Percentiles rank a stretch among this genome's conserved stretches.
Evolutionary conservation across 2,797 vertebrate species (phyloP).

Genomic region (Pogonophryne albipinna): DNA sequence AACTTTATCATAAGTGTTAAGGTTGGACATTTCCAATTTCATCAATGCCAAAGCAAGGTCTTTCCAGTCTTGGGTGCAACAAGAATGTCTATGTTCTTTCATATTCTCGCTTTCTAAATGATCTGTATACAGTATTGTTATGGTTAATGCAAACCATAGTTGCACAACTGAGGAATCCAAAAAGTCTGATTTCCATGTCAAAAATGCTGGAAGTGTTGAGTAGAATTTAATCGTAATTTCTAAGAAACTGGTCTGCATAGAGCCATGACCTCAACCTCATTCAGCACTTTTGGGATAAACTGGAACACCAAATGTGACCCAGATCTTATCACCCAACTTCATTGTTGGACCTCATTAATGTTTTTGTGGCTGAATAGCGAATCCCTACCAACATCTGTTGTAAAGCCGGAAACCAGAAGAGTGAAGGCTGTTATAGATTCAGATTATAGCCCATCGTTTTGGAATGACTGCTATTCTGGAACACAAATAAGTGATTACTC

Average conservation of each 20-base stretch:
- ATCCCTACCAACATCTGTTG: slow-evolving; percentile 7
- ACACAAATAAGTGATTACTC: slow-evolving; percentile 3
- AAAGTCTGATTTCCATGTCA: neutral
- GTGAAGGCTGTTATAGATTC: neutral
- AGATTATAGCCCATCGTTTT: neutral
- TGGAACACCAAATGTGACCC: neutral
- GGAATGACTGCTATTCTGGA: neutral
- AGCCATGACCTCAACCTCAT: slow-evolving; percentile 3
- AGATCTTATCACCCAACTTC: neutral
- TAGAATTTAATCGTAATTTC: neutral
- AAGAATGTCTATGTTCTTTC: too few species aligned
- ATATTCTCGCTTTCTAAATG: neutral
- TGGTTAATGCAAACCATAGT: neutral
- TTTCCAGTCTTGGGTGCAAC: neutral
- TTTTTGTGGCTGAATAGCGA: slow-evolving; percentile 6
- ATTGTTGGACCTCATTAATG: neutral
- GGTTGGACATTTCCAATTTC: neutral
- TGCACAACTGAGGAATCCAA: neutral
- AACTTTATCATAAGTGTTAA: neutral
- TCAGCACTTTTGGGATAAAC: slow-evolving; percentile 2
- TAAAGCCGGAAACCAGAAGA: slow-evolving; percentile 12
- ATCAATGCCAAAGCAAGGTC: neutral
- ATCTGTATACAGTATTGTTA: neutral
- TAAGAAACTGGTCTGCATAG: neutral
- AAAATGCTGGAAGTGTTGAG: neutral